phyloP scores from a whole-genome alignment of 2,113 vertebrate species.

The Taurulus bubalis region DNA sequence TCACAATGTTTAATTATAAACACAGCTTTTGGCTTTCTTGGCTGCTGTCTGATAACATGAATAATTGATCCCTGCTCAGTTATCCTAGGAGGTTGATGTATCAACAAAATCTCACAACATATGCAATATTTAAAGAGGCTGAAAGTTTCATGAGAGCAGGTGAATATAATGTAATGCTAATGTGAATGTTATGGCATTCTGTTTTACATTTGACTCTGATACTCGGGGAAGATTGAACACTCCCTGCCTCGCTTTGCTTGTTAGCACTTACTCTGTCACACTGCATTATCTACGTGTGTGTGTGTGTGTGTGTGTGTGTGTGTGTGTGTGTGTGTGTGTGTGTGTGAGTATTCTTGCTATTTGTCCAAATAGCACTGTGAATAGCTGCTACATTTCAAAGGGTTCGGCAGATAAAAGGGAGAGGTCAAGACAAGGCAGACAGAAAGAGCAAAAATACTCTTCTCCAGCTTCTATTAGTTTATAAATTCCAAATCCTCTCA shows the following conservation, averaged over 20 bases:
- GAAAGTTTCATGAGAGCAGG: slow-evolving; percentile 58
- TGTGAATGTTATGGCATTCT: slow-evolving; percentile 31
- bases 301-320: neutral
- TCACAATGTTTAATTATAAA: neutral
- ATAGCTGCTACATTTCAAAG: neutral
- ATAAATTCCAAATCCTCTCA: neutral
- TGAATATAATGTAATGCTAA: slow-evolving; percentile 44
- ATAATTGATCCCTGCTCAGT: slow-evolving; percentile 15
- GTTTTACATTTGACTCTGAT: slow-evolving; percentile 44
- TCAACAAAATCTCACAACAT: slow-evolving; percentile 51
- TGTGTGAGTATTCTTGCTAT: neutral
- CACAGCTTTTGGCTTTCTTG: neutral
- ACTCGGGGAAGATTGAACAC: slow-evolving; percentile 14
- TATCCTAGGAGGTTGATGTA: slow-evolving; percentile 26
- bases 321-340: neutral
- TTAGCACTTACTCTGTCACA: slow-evolving; percentile 46
- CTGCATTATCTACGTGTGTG: slow-evolving; percentile 17
- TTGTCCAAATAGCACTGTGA: slow-evolving; percentile 29
- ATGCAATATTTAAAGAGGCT: slow-evolving; percentile 58
- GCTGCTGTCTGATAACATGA: neutral
- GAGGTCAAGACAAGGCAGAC: slow-evolving; percentile 14
- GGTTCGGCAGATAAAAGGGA: slow-evolving; percentile 9
- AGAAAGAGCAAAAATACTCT: neutral
- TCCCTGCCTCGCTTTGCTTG: slow-evolving; percentile 28
- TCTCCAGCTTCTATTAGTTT: neutral